A percentile compares a stretch with the other conserved stretches of the same genome.
Conservation (phyloP, 2,113 vertebrate genomes). For the Tychaedon coryphoeus region DNA sequence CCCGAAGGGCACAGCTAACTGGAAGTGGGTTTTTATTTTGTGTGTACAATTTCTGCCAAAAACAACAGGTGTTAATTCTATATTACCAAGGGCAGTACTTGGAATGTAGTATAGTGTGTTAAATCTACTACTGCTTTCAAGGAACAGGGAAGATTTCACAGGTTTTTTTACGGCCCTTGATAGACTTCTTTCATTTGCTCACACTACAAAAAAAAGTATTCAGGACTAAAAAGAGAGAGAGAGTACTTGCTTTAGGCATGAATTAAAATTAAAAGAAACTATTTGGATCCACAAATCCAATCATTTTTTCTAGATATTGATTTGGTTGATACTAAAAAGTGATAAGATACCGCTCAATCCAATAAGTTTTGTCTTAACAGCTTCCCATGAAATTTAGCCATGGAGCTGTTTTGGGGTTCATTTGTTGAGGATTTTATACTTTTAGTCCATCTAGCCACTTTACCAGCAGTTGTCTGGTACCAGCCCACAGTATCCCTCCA, state of each 20-base stretch:
- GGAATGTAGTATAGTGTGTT: neutral
- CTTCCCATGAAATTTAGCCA: neutral
- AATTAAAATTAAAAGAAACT: neutral
- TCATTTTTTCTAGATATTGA: neutral
- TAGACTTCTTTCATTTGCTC: neutral
- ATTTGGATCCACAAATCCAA: neutral
- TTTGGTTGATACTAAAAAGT: neutral
- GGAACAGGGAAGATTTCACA: neutral
- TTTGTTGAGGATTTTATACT: neutral
- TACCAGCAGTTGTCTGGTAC: neutral
- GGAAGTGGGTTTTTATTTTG: neutral
- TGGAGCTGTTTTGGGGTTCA: neutral
- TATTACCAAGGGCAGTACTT: neutral
- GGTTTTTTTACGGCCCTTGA: neutral
- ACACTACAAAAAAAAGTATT: neutral
- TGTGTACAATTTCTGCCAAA: neutral
- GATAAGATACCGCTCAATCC: neutral
- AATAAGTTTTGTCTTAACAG: neutral
- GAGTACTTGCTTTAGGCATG: neutral
- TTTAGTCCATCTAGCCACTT: neutral
- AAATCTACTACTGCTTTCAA: neutral
- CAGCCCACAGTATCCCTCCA: neutral
- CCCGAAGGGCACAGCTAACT: neutral
- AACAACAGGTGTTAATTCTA: neutral
- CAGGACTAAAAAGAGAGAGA: neutral